Percentiles rank a stretch among this genome's conserved stretches.
Evolutionary conservation across 2,113 vertebrate species (phyloP).

Genomic region (Rhagologus leucostigma): DNA sequence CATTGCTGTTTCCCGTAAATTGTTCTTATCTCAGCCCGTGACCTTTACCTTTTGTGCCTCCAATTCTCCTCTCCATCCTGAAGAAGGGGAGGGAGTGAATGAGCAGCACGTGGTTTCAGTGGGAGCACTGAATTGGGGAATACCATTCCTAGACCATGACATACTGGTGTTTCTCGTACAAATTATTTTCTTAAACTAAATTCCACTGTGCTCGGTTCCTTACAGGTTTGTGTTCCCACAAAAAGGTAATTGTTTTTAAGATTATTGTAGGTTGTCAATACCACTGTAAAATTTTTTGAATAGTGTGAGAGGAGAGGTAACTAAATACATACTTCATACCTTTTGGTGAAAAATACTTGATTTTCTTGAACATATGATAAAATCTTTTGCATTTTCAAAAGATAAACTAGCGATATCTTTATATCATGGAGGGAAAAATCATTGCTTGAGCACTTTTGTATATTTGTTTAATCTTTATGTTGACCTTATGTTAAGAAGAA

Average conservation of each 20-base stretch:
- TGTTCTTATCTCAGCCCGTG: not conserved
- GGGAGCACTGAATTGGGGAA: not conserved
- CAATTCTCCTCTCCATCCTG: not conserved
- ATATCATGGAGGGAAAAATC: not conserved
- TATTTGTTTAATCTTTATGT: slow-evolving; percentile 20
- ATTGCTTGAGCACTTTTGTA: not conserved
- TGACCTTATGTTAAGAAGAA: not conserved
- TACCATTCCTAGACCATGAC: not conserved
- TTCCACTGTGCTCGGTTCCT: not conserved
- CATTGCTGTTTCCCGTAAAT: not conserved
- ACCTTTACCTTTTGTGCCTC: not conserved
- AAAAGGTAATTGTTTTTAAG: not conserved
- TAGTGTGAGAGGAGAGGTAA: not conserved
- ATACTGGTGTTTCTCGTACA: not conserved
- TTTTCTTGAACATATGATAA: not conserved
- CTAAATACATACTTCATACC: not conserved
- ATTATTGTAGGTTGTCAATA: not conserved
- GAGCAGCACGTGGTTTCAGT: not conserved
- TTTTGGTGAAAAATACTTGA: not conserved
- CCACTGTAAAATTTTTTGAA: not conserved
- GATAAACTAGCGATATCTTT: not conserved
- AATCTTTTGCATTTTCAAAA: not conserved
- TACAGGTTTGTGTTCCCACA: not conserved
- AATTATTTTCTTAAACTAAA: not conserved
- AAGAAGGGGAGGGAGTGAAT: not conserved